Conservation (phyloP, 2,113 vertebrate species). For the Morone chrysops region DNA sequence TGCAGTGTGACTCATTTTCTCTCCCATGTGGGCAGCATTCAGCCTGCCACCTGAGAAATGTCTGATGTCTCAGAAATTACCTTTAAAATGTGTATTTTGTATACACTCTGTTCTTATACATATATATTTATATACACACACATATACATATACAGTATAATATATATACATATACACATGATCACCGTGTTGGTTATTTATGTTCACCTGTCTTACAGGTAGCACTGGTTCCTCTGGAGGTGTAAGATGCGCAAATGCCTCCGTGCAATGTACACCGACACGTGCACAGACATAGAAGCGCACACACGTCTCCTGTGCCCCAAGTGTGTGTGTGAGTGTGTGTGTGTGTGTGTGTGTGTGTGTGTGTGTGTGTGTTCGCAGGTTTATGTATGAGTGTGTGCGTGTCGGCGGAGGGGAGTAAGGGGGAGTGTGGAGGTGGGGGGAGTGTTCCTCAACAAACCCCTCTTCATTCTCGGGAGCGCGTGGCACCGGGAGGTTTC, state of each 20-base stretch:
- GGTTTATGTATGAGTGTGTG: not conserved
- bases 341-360: slow-evolving; percentile 3
- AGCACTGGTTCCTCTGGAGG: not conserved
- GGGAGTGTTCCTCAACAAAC: slow-evolving; percentile 39
- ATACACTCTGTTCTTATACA: not conserved
- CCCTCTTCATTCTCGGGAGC: slow-evolving; percentile 52
- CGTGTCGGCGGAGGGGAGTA: not conserved
- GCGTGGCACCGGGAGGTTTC: slow-evolving; percentile 77
- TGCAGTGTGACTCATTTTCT: slow-evolving; percentile 87
- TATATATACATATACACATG: not conserved
- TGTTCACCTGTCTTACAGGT: slow-evolving; percentile 27
- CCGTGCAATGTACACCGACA: slow-evolving; percentile 39
- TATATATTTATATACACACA: no score
- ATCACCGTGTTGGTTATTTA: not conserved
- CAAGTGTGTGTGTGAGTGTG: slow-evolving; percentile 8
- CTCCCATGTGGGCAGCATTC: slow-evolving; percentile 78
- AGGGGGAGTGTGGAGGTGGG: not conserved
- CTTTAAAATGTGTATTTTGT: not conserved
- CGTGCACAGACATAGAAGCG: slow-evolving; percentile 25
- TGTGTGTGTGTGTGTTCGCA: not conserved
- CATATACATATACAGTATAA: no score
- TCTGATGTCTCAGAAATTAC: not conserved
- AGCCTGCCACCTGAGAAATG: slow-evolving; percentile 41
- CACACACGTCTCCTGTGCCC: not conserved
- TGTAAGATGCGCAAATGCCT: slow-evolving; percentile 46